Conservation (phyloP, 2,113 vertebrate species). For the Cnemophilus loriae region DNA sequence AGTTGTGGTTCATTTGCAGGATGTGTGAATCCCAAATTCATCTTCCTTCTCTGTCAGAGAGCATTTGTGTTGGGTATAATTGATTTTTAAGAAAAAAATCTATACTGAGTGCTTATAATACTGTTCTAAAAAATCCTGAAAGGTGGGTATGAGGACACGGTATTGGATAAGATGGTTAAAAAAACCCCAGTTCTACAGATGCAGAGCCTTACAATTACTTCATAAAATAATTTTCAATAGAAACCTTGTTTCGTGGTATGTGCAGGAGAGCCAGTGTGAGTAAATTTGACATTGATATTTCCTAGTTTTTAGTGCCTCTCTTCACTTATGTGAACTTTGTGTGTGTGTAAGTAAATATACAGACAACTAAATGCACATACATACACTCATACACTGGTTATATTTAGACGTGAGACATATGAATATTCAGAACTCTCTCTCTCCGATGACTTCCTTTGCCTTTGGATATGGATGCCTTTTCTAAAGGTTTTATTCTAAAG, state of each 20-base stretch:
- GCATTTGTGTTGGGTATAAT: not conserved
- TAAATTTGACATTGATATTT: not conserved
- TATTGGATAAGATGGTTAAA: not conserved
- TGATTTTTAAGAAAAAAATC: not conserved
- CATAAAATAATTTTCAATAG: not conserved
- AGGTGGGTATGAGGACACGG: not conserved
- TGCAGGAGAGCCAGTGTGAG: not conserved
- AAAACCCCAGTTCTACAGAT: not conserved
- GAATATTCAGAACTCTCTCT: not conserved
- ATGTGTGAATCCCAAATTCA: not conserved
- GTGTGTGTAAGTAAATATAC: not conserved
- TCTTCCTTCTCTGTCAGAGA: not conserved
- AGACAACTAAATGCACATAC: not conserved
- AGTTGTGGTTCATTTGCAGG: not conserved
- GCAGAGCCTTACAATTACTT: not conserved
- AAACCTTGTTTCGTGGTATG: not conserved
- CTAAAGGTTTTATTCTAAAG: not conserved
- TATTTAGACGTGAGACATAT: not conserved
- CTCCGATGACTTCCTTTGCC: not conserved
- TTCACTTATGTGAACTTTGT: not conserved
- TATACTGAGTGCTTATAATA: not conserved
- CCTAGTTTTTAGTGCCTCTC: not conserved
- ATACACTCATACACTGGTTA: not conserved
- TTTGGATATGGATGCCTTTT: not conserved
- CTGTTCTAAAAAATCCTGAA: not conserved